Evolutionary conservation across 2,113 vertebrate species (phyloP).

Genomic region (Lepus timidus): DNA sequence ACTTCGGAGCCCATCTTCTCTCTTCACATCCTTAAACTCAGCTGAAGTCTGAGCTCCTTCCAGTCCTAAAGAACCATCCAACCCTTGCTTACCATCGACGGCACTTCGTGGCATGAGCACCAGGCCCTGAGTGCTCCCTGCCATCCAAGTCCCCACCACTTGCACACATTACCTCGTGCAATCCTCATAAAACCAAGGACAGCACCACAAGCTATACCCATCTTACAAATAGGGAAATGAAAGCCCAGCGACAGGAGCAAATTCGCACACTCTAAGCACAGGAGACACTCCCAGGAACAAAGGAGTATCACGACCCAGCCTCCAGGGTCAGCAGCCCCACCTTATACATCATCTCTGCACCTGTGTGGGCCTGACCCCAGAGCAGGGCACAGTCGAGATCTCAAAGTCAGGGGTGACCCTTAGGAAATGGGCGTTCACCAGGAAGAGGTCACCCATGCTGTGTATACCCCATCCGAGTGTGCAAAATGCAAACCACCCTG

Average conservation of each 20-base stretch:
- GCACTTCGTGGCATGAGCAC: accelerated
- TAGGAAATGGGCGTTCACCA: background rate
- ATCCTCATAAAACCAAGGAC: background rate
- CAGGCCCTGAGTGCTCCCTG: accelerated
- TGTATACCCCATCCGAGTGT: background rate
- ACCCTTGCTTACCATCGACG: background rate
- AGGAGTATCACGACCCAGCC: background rate
- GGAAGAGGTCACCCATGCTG: background rate
- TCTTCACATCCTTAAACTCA: background rate
- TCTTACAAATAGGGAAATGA: background rate
- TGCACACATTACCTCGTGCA: accelerated
- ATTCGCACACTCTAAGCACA: background rate
- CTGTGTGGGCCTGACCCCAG: background rate
- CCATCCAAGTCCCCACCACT: background rate
- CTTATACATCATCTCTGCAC: background rate
- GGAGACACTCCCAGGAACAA: background rate
- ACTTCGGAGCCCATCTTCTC: background rate
- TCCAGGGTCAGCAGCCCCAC: background rate
- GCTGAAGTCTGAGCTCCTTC: background rate
- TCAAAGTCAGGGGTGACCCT: background rate
- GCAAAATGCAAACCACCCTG: background rate
- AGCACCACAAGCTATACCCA: no score
- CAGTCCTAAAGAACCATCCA: background rate
- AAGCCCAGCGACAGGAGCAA: background rate
- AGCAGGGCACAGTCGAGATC: background rate